phyloP scores from a whole-genome alignment of 1,140 invertebrate genomes.

The Campodea augens region DNA sequence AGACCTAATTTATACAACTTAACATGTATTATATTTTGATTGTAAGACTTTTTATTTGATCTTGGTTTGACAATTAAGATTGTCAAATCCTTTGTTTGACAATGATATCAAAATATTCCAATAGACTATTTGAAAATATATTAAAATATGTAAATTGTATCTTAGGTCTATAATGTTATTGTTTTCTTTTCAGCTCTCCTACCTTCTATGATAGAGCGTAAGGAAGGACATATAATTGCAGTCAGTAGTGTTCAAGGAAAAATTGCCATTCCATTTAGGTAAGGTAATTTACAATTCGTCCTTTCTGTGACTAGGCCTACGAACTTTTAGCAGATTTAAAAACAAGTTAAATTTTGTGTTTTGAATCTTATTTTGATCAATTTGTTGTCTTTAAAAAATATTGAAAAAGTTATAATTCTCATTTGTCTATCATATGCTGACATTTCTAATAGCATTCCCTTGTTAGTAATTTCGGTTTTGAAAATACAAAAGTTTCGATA shows the following conservation, averaged over 20 bases:
- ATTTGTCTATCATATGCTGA: no score
- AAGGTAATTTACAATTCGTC: no score
- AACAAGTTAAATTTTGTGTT: no score
- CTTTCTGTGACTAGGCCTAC: no score
- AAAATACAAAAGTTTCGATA: no score
- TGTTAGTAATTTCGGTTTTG: no score
- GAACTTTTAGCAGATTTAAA: no score
- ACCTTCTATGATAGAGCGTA: conserved; percentile 56
- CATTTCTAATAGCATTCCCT: no score
- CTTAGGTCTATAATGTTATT: conserved; percentile 6
- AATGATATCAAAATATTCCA: conserved; percentile 5
- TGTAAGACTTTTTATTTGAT: neutral
- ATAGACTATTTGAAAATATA: conserved; percentile 3
- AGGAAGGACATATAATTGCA: conserved; percentile 65
- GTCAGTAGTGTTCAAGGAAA: conserved; percentile 88
- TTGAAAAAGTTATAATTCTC: no score
- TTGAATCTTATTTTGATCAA: no score
- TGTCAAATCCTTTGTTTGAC: neutral
- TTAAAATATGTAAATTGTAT: conserved; percentile 3
- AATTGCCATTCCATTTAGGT: conserved; percentile 66
- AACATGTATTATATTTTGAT: neutral
- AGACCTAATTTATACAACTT: no score
- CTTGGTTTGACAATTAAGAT: neutral
- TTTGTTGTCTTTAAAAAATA: no score
- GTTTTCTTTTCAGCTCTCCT: conserved; percentile 43